These are phyloP conservation scores for Hippoglossus hippoglossus DNA, from an alignment of 2,797 vertebrate genomes.

Conservation along the genomic window DNA sequence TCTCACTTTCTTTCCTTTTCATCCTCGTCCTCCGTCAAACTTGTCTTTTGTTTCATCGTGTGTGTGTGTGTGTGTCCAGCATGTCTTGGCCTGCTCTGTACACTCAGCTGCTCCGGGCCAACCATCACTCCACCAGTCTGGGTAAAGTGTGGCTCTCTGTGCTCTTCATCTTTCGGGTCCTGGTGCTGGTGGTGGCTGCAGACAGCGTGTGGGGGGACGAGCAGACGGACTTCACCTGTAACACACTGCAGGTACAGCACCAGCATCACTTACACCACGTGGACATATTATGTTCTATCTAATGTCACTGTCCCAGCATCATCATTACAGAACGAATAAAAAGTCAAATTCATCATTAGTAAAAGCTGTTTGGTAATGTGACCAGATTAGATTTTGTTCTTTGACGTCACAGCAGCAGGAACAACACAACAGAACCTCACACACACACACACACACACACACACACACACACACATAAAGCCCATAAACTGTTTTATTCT, in stretches of 20 bases:
- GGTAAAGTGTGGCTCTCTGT: slow-evolving; percentile 85
- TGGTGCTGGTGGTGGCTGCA: slow-evolving; percentile 81
- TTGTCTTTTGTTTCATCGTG: slow-evolving; percentile 8
- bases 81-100: slow-evolving; percentile 81
- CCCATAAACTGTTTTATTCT: too few species aligned
- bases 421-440: too few species aligned
- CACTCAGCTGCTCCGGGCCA: slow-evolving; percentile 77
- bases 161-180: slow-evolving; percentile 83
- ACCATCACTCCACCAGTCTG: slow-evolving; percentile 83
- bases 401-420: too few species aligned
- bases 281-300: too few species aligned
- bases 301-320: too few species aligned
- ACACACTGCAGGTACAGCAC: slow-evolving; percentile 77
- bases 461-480: too few species aligned
- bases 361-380: too few species aligned
- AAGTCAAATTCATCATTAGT: too few species aligned
- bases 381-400: too few species aligned
- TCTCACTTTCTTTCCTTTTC: slow-evolving; percentile 74
- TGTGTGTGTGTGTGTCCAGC: slow-evolving; percentile 48
- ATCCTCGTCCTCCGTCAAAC: slow-evolving; percentile 59
- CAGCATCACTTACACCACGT: background rate
- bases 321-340: too few species aligned
- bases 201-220: slow-evolving; percentile 86
- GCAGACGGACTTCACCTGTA: slow-evolving; percentile 84
- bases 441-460: too few species aligned